Conservation (phyloP, 2,888 invertebrate genomes). For the Plutella xylostella region DNA sequence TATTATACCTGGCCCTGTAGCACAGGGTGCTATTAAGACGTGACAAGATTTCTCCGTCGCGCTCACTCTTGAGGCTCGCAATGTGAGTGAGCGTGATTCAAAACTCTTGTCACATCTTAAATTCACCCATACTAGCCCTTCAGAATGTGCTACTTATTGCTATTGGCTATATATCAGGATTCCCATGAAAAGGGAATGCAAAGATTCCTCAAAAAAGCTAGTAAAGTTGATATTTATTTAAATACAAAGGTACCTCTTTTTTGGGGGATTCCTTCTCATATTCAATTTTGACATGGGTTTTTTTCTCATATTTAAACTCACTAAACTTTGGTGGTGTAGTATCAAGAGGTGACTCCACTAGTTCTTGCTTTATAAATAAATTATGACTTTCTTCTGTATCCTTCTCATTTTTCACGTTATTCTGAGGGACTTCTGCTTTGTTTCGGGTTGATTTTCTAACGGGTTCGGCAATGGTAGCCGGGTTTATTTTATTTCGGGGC, state of each 20-base stretch:
- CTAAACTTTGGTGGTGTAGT: constrained; percentile 28
- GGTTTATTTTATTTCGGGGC: constrained; percentile 33
- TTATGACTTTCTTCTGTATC: constrained; percentile 6
- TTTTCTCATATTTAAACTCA: constrained; percentile 47
- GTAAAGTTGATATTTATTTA: no score
- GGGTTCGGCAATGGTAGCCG: constrained; percentile 1
- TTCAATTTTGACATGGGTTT: constrained; percentile 47
- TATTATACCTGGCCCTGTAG: no score
- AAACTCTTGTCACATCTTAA: background rate
- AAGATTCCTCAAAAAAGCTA: no score
- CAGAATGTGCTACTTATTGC: background rate
- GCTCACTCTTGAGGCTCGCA: background rate
- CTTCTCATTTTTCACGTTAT: background rate
- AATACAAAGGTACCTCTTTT: constrained; percentile 28
- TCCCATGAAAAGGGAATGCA: background rate
- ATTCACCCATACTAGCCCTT: background rate
- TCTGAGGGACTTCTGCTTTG: background rate
- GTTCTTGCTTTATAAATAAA: constrained; percentile 21
- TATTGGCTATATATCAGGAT: background rate
- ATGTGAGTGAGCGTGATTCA: no score
- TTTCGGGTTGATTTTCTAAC: background rate
- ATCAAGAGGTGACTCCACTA: constrained; percentile 16
- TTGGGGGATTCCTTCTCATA: constrained; percentile 35
- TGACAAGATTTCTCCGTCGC: no score
- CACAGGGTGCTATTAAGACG: background rate